These are phyloP conservation scores for Lycia hirtaria DNA, from an alignment of 2,888 invertebrate species.

Conservation along the genomic window DNA sequence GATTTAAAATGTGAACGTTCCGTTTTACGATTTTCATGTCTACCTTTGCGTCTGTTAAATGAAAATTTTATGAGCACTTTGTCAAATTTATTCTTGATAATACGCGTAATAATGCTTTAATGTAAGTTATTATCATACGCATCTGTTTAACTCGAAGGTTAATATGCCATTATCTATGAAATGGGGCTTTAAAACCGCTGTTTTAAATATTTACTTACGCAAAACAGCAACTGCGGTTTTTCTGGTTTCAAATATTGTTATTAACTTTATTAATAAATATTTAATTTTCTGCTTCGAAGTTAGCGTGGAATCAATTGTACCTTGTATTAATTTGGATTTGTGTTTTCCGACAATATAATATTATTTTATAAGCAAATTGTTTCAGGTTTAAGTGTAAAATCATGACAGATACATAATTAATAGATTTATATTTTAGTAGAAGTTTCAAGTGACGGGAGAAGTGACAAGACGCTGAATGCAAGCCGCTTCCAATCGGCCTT, in stretches of 20 bases:
- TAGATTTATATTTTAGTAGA: too few species aligned
- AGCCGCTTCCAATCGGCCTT: too few species aligned
- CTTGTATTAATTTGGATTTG: too few species aligned
- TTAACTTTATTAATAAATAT: too few species aligned
- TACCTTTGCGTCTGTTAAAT: constrained; percentile 28
- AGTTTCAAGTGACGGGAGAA: too few species aligned
- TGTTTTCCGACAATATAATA: too few species aligned
- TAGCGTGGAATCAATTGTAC: too few species aligned
- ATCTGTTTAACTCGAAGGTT: constrained; percentile 21
- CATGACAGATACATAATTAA: too few species aligned
- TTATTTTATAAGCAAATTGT: not conserved
- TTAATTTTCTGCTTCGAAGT: too few species aligned
- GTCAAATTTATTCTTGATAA: constrained; percentile 29
- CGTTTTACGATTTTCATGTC: constrained; percentile 48
- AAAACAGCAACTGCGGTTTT: not conserved
- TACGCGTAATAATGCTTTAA: constrained; percentile 24
- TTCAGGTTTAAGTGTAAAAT: not conserved
- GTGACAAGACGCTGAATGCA: too few species aligned
- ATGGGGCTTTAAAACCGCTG: not conserved
- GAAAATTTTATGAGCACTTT: constrained; percentile 29
- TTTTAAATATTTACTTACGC: constrained; percentile 2
- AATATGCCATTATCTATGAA: constrained; percentile 16
- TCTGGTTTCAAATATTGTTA: not conserved
- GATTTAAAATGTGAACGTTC: constrained; percentile 51
- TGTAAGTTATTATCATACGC: constrained; percentile 23